These are phyloP conservation scores for Chelonoidis abingdonii DNA, from an alignment of 2,113 vertebrate genomes.

Conservation along the genomic window DNA sequence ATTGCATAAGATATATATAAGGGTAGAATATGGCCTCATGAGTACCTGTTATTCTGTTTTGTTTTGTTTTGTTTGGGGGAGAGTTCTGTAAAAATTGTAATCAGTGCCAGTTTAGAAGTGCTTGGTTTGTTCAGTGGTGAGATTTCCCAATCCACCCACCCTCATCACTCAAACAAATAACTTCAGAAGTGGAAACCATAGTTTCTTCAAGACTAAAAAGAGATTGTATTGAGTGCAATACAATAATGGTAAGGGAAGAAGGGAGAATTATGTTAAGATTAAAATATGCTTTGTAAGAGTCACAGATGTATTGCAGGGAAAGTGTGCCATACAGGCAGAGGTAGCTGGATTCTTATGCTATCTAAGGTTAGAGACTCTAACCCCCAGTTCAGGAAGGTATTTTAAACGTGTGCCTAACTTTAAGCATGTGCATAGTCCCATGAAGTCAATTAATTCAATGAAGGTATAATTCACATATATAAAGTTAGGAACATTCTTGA, in stretches of 20 bases:
- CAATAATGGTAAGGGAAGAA: background rate
- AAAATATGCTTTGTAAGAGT: too few species aligned
- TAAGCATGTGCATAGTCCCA: background rate
- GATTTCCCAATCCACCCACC: background rate
- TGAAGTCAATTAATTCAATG: background rate
- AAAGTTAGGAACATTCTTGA: background rate
- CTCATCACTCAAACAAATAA: background rate
- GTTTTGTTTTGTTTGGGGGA: too few species aligned
- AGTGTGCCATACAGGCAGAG: background rate
- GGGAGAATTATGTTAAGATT: background rate
- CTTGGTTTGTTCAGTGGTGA: fast-evolving
- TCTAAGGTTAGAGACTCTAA: background rate
- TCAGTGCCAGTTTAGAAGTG: background rate
- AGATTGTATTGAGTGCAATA: background rate
- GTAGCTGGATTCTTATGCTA: background rate
- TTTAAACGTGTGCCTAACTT: background rate
- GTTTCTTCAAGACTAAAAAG: background rate
- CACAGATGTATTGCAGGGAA: background rate
- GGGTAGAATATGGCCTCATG: background rate
- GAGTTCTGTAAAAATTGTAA: too few species aligned
- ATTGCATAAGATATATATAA: background rate
- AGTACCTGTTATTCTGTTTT: background rate
- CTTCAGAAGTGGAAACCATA: background rate
- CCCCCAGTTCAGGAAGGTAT: background rate
- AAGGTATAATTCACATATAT: background rate